phyloP scores from a whole-genome alignment of 2,113 vertebrate genomes.

The Cinclus cinclus region DNA sequence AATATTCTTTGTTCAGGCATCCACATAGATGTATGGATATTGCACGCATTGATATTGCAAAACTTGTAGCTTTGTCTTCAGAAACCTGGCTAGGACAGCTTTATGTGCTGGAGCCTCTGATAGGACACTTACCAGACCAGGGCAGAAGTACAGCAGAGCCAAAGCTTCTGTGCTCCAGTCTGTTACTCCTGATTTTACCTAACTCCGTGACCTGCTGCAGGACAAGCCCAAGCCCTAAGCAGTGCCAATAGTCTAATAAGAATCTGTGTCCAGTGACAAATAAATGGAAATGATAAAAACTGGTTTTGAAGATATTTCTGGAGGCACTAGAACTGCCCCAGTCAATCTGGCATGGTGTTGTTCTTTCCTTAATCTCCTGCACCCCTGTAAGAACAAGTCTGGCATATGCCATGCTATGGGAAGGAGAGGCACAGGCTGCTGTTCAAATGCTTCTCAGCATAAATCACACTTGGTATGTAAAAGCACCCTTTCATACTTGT shows the following conservation, averaged over 20 bases:
- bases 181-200: not conserved
- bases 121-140: rapidly evolving
- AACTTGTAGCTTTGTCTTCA: not conserved
- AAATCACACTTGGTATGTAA: not conserved
- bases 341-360: not conserved
- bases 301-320: not conserved
- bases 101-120: not conserved
- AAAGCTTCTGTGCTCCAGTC: not conserved
- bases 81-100: not conserved
- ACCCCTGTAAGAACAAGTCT: not conserved
- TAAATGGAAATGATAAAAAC: not conserved
- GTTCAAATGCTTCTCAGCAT: not conserved
- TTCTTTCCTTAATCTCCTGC: not conserved
- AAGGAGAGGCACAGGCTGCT: not conserved
- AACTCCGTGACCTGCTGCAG: not conserved
- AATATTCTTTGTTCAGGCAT: not conserved
- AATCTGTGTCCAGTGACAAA: not conserved
- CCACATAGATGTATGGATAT: not conserved
- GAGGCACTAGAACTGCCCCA: not conserved
- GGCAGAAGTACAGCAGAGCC: not conserved
- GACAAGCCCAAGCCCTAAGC: not conserved
- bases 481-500: not conserved
- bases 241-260: not conserved
- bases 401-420: not conserved
- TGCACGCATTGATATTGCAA: not conserved